Evolutionary conservation across 2,888 invertebrate genomes (phyloP).

Genomic region (Synergus gifuensis): DNA sequence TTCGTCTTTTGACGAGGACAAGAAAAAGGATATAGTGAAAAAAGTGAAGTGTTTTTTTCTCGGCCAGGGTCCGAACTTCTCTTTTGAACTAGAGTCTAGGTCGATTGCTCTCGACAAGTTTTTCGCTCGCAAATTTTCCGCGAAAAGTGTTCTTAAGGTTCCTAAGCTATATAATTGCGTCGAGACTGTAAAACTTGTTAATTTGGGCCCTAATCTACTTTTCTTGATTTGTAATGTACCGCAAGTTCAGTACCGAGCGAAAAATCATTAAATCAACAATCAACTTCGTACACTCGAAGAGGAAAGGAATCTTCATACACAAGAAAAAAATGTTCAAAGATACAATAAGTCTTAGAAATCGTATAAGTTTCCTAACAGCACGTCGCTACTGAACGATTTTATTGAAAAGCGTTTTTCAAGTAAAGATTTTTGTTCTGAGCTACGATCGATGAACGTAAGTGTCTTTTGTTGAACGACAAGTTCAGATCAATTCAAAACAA

Average conservation of each 20-base stretch:
- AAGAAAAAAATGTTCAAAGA: conserved; percentile 93
- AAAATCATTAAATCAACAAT: conserved; percentile 79
- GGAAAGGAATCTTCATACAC: conserved; percentile 94
- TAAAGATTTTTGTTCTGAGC: conserved; percentile 33
- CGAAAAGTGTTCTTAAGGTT: conserved; percentile 46
- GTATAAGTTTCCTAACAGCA: conserved; percentile 69
- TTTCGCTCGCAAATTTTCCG: conserved; percentile 41
- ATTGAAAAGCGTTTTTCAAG: conserved; percentile 7
- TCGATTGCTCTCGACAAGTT: conserved; percentile 44
- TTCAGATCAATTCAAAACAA: conserved; percentile 1
- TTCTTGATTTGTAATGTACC: conserved; percentile 75
- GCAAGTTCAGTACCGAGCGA: conserved; percentile 71
- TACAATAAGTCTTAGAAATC: conserved; percentile 77
- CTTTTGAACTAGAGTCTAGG: conserved; percentile 9
- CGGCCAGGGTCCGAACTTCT: background rate
- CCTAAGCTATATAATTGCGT: conserved; percentile 49
- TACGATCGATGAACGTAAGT: conserved; percentile 24
- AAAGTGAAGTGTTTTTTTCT: conserved; percentile 34
- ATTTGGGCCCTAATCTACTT: conserved; percentile 54
- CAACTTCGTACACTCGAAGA: conserved; percentile 87
- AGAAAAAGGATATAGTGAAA: background rate
- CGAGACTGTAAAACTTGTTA: conserved; percentile 47
- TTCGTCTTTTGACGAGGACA: background rate
- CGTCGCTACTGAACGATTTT: conserved; percentile 67
- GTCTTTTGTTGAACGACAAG: conserved; percentile 13